phyloP scores from a whole-genome alignment of 2,888 invertebrate species.

The Sympetrum striolatum region DNA sequence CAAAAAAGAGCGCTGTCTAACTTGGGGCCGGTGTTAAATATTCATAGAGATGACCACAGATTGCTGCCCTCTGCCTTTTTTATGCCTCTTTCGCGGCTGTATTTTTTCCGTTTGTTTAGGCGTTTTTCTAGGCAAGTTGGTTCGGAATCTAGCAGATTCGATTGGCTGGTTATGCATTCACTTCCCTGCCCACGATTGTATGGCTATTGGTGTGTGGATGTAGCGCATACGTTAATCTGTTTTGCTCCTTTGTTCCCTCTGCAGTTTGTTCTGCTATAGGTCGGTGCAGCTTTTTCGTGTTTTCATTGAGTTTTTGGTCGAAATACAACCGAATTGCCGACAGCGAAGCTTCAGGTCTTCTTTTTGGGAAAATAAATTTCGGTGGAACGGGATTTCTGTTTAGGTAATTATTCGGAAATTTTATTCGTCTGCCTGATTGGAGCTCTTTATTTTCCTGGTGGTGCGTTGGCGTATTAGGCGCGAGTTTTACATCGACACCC shows the following conservation, averaged over 20 bases:
- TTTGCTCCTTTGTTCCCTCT: background rate
- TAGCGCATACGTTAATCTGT: background rate
- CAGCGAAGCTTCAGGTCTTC: background rate
- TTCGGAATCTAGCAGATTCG: background rate
- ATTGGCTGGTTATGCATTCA: background rate
- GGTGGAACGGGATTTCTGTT: too few species aligned
- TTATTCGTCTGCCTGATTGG: too few species aligned
- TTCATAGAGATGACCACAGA: background rate
- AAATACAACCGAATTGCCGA: background rate
- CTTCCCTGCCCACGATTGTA: background rate
- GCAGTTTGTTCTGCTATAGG: background rate
- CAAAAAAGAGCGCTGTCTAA: background rate
- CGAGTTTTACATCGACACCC: too few species aligned
- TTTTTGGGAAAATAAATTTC: too few species aligned
- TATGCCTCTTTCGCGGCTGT: background rate
- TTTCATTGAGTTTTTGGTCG: background rate
- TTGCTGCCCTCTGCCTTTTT: background rate
- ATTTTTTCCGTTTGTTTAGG: background rate
- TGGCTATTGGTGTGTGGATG: background rate
- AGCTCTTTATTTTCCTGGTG: too few species aligned
- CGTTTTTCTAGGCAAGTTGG: background rate
- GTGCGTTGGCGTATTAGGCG: too few species aligned
- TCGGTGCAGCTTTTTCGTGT: background rate
- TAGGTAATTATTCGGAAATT: too few species aligned
- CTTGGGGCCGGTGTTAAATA: background rate